Evolutionary conservation across 1,140 invertebrate genomes (phyloP), one percentile per base, ranked within the genome.

Genomic region (Magallana angulata): DNA sequence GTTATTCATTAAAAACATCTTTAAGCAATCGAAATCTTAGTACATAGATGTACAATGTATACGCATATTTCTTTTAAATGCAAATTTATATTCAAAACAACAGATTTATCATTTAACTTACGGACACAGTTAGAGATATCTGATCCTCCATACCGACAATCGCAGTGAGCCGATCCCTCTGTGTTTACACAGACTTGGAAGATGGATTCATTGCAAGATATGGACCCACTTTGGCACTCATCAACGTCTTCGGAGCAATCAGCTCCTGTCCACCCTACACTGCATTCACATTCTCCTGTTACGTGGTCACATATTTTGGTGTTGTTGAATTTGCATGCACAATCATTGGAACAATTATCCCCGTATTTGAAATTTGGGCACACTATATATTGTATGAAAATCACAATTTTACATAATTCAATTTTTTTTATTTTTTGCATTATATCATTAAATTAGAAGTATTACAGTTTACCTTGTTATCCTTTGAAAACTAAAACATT

Each of bases 131-230:
- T 18, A 18, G 0, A 18, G n/a, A 68, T 68, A 18, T 68, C 18
- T 18, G 24, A 6, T 68, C 64, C 64, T 68, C 64, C 64, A 18
- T 18, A 68, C 1, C n/a, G 64, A 68, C 64, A 68, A 7, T 68
- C 64, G 24, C 64, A 68, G 9, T 18, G 14, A 18, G 64, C 64
- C 5, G 64, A 18, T 16, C 64, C 64, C 7, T 16, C 5, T 0
- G n/a, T 68, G n/a, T 68, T 68, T 68, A 68, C n/a, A 68, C 64
- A 68, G 9, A 68, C n/a, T 68, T 68, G 64, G 8, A 18, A 68
- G n/a, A 68, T 18, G 7, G 8, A 18, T 18, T 16, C 24, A 68
- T 68, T 18, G 9, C 64, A 68, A 9, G 7, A 16, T 16, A 18
- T 68, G 64, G 24, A 18, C 30, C 24, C 24, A 6, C 24, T 18